phyloP scores from a whole-genome alignment of 2,113 vertebrate species.

The Hypocryptadius cinnamomeus region DNA sequence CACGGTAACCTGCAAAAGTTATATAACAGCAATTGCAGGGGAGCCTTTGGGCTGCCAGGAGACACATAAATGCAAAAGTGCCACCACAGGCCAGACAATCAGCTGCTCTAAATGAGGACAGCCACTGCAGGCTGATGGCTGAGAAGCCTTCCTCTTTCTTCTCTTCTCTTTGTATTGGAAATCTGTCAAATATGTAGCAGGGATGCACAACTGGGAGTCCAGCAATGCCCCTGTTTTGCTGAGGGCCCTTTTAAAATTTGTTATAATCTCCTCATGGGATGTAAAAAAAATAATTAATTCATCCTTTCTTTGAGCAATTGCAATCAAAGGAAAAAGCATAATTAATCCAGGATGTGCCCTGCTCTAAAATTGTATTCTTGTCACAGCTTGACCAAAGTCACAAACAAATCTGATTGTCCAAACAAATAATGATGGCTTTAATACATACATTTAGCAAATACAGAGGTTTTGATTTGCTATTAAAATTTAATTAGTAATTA shows the following conservation, averaged over 20 bases:
- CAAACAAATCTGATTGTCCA: slow-evolving; percentile 3
- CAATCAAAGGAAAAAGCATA: neutral
- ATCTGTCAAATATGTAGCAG: neutral
- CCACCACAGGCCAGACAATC: neutral
- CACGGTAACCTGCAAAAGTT: neutral
- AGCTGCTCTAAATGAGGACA: neutral
- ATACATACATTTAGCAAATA: slow-evolving; percentile 20
- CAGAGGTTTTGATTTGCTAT: slow-evolving; percentile 21
- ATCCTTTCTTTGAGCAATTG: neutral
- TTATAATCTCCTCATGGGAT: neutral
- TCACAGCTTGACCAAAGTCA: neutral
- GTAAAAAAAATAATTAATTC: neutral
- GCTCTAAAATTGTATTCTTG: neutral
- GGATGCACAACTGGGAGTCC: neutral
- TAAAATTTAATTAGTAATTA: slow-evolving; percentile 71
- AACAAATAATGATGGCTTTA: slow-evolving; percentile 9
- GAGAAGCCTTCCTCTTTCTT: neutral
- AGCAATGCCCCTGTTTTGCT: neutral
- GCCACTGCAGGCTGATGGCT: neutral
- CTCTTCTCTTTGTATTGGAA: neutral
- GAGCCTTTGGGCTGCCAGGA: neutral
- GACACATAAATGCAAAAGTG: neutral
- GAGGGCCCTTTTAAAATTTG: neutral
- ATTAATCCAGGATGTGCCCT: neutral
- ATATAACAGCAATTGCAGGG: neutral